Base-by-base conservation (phyloP, 2,888 invertebrate genomes). In the Drosophila subquinaria region DNA sequence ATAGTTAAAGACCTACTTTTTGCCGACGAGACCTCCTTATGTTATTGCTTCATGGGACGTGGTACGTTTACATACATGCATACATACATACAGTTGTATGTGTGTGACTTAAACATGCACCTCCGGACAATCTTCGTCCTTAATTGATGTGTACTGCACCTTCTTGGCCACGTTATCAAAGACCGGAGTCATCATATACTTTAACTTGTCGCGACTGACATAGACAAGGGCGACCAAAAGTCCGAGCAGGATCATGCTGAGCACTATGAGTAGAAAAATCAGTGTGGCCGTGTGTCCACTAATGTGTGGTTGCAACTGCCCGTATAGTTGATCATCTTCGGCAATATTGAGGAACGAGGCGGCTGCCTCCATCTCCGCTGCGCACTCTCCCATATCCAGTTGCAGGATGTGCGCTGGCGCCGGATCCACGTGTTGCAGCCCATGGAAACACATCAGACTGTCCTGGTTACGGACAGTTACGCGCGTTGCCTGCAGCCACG, bases 121-220 rank as follows among this genome's bases (percentile, higher is more conserved):
- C 73, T 93, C 93, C 56, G 93, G 92, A 76, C 92, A 93, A 67
- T 95, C 95, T 74, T 94, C 94, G 78, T 94, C 94, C 67, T 94
- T 94, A 79, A 96, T 96, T 9, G 95, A 95, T 1, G 96, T 96
- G 82, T 96, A 96, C 74, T 96, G 95, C 40, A 96, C 96, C 90
- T 96, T 95, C 88, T 95, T 94, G 40, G 95, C 94, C 42, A 96
- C 94, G 61, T 94, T 94, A 76, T 95, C 95, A 51, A 96, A 93
- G 35, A 95, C 93, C 1, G 95, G 95, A 35, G 93, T 93, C 43
- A 95, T 93, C 90, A 94, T 94, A 67, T 93, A 93, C 73, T 94
- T 94, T 50, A 96, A 92, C 69, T 94, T 94, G 64, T 94, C 94
- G 72, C 95, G 94, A 87, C 95, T 95, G 36, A 95, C 92, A 87